A percentile compares a stretch with the other conserved stretches of the same genome.
These are phyloP conservation scores for Brachionus angularis DNA, from an alignment of 1,140 invertebrate species.

Conservation along the genomic window DNA sequence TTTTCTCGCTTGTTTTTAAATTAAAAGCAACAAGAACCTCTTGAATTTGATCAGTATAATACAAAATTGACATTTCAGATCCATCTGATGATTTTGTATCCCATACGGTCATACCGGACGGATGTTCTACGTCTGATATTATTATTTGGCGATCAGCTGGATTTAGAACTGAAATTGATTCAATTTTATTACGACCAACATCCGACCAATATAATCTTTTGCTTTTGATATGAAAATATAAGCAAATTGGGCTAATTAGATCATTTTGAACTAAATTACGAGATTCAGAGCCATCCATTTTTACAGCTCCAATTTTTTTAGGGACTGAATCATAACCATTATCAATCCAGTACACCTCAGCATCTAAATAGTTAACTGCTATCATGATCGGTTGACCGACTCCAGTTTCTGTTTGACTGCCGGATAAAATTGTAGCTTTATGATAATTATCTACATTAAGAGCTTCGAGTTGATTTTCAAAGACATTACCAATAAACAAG, in stretches of 20 bases:
- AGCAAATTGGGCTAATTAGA: constrained; percentile 60
- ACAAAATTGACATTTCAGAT: neutral
- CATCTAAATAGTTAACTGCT: constrained; percentile 49
- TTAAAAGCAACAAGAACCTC: constrained; percentile 26
- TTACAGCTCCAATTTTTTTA: constrained; percentile 80
- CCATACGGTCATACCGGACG: constrained; percentile 1
- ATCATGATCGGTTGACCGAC: neutral
- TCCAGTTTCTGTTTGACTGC: neutral
- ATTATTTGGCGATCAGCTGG: constrained; percentile 5
- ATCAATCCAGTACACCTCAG: constrained; percentile 89
- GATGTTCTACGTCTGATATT: neutral
- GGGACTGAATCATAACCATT: constrained; percentile 83
- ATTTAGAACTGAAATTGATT: constrained; percentile 44
- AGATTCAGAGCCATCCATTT: constrained; percentile 84
- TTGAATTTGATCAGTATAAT: constrained; percentile 33
- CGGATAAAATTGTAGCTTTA: constrained; percentile 3
- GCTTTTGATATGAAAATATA: constrained; percentile 48
- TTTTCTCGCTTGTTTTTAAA: constrained; percentile 13
- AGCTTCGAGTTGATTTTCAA: constrained; percentile 85
- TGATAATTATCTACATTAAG: constrained; percentile 63
- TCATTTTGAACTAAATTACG: constrained; percentile 64
- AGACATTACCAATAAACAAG: constrained; percentile 83
- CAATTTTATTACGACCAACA: constrained; percentile 40
- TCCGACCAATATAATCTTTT: constrained; percentile 54
- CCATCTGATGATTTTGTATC: neutral